phyloP scores from a whole-genome alignment of 2,888 invertebrate genomes.

The Harpalus rubripes region DNA sequence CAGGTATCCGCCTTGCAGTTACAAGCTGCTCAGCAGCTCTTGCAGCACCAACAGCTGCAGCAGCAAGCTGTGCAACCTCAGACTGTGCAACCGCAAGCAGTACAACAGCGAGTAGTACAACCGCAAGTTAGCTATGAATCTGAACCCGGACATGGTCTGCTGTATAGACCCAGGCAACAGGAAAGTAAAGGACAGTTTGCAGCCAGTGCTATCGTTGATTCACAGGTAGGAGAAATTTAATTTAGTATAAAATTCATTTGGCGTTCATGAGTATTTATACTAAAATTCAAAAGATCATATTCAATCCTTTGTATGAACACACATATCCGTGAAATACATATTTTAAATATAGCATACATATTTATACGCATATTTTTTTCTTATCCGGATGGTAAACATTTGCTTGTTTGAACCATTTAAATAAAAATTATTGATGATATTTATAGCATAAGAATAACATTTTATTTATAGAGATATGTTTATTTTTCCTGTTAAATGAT shows the following conservation, averaged over 20 bases:
- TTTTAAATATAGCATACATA: no score
- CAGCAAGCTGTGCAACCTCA: conserved; percentile 8
- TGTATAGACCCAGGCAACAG: conserved; percentile 46
- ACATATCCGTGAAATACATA: no score
- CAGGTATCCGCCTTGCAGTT: conserved; percentile 54
- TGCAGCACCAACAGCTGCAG: conserved; percentile 36
- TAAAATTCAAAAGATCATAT: no score
- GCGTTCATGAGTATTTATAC: no score
- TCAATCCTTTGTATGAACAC: no score
- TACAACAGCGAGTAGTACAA: not conserved
- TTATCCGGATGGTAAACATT: no score
- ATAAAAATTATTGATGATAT: no score
- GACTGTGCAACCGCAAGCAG: not conserved
- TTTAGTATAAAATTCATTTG: not conserved
- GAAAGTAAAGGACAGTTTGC: conserved; percentile 47
- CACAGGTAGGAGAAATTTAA: conserved; percentile 14
- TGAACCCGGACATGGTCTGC: conserved; percentile 43
- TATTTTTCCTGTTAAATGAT: no score
- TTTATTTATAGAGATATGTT: no score
- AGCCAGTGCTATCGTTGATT: conserved; percentile 47
- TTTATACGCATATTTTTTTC: no score
- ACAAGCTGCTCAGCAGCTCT: conserved; percentile 40
- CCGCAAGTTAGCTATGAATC: conserved; percentile 53
- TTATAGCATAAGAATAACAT: no score
- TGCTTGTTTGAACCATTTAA: no score